Evolutionary conservation across 2,797 vertebrate genomes (phyloP), one percentile per base, ranked within the genome.

Genomic region (Molossus alvarezi): DNA sequence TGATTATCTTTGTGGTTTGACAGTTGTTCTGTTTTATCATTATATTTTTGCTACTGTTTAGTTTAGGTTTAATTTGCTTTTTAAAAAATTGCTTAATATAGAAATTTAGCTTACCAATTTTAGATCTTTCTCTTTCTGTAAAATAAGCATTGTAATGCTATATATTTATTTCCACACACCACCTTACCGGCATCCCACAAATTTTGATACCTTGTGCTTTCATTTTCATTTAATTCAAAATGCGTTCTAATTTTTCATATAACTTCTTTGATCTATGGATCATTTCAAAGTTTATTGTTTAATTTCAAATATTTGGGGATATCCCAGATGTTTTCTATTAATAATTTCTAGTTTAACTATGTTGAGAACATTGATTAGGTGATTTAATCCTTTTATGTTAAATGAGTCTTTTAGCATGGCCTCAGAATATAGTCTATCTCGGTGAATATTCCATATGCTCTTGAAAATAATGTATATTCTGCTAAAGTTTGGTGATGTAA

Each of bases 261-360:
- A 29, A 58, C 88, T 88, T 84, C 15, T 92, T 90, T 72, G 23
- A 83, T 1, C 29, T 12, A 9, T 58, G 5, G 7, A 5, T 77
- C 76, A 79, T 86, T 91, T 93, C 62, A 82, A 53, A 91, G 13
- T n/a, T n/a, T 72, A 21, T 84, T 90, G 6, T 71, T 80, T 83
- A 72, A 89, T 91, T 93, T 9, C 20, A 86, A 45, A 51, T 81
- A 67, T 76, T 93, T 69, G 55, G 60, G 5, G 20, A 29, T 86
- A 21, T 88, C 53, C 8, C 51, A 81, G 0, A 58, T 77, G 1
- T 67, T 83, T 94, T 65, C 9, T 41, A 12, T 88, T 72, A 85
- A 41, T 91, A 33, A 71, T 37, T 91, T 86, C 82, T 96, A 87
- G 27, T 79, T 89, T 82, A 96, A 62, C 29, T 76, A 10, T 82